Evolutionary conservation across 2,888 invertebrate genomes (phyloP), one percentile per base, ranked within the genome.

Genomic region (Oligia latruncula): DNA sequence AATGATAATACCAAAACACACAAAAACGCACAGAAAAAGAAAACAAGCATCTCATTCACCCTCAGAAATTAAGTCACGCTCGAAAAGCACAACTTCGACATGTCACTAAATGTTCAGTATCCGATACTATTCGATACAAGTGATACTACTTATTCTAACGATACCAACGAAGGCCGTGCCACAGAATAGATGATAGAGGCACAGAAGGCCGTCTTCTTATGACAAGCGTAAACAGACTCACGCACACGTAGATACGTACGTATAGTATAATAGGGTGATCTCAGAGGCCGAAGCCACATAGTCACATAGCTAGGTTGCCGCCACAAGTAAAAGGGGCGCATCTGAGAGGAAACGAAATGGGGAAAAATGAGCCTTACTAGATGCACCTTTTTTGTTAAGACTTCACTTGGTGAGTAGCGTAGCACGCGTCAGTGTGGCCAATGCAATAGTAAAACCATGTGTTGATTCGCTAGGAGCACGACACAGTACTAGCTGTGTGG

Each of bases 71-170:
- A 74, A 77, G 77, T 77, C 74, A 80, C 79, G 46, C 82, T 85
- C 83, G 80, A 84, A 82, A 90, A 82, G 70, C 71, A 67, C 58
- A 87, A 87, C 81, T 87, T 82, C 80, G 87, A 88, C 84, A 85
- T 79, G 58, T 62, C 65, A 82, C 80, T 90, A 88, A 85, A 90
- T 90, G 89, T 88, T 78, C 66, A 60, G 77, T 76, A 89, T 84
- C 82, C 71, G 76, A 79, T 82, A 85, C 82, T 84, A 85, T 74
- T 68, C 80, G 80, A 77, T 79, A 84, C 79, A 74, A 81, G 71
- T 78, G 83, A 87, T 78, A 78, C 78, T 74, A 78, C 40, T 64
- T 80, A 82, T 84, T 73, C 81, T 52, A 75, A 70, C 49, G 68
- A 78, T 68, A 81, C 58, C 62, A 58, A 77, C 40, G 55, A 78